Evolutionary conservation across 2,888 invertebrate species (phyloP), one percentile per base, ranked within the genome.

Genomic region (Oligia latruncula): DNA sequence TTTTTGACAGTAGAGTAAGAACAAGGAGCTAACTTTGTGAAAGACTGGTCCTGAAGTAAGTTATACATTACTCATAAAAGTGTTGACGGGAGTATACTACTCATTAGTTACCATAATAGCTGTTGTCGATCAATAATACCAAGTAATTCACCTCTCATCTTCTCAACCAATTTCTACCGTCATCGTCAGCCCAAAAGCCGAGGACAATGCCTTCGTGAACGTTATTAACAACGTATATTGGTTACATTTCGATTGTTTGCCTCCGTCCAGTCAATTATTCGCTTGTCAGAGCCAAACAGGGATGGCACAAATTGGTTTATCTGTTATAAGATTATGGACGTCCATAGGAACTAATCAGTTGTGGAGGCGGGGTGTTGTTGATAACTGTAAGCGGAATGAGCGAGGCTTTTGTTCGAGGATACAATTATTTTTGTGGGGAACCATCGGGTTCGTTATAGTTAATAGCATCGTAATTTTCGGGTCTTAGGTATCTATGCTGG

Each of bases 301-400:
- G 88, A 88, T 88, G 87, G 89, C 90, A 91, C 92, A 91, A 92
- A 93, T 93, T 92, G 92, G 91, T 91, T 93, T 93, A 93, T 91
- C 91, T 91, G 89, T 91, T 92, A 92, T 92, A 90, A 90, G 93
- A 93, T 93, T 92, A 93, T 89, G 88, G 90, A 90, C 82, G 91
- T 89, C 90, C 88, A 89, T 88, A 90, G 90, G 90, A 92, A 92
- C 91, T 92, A 93, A 92, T 93, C 91, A 78, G 85, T 77, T 73
- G 77, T 65, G 67, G 84, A 55, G 74, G 43, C 67, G 60, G 75
- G 73, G 40, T 72, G 67, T 74, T 74, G 77, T 64, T 77, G 81
- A 74, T 85, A 77, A 85, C 80, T 67, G 43, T 17, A 49, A 68
- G 74, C 60, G 72, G 72, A 77, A 85, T 86, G 66, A 80, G 35